Conservation (phyloP, 2,797 vertebrate species). For the Premnoplex brunnescens region DNA sequence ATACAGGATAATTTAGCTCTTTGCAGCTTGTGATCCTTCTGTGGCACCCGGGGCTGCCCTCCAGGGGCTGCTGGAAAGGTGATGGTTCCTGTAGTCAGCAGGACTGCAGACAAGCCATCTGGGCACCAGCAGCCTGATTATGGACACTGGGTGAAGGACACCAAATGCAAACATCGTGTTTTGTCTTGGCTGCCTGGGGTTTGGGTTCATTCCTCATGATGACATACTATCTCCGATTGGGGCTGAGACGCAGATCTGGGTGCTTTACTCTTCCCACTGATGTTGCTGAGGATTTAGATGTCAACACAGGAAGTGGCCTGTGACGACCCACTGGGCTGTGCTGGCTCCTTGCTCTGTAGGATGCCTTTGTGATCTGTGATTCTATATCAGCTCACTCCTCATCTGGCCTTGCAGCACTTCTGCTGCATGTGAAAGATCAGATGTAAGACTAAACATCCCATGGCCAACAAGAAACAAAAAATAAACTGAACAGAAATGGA, state of each 20-base stretch:
- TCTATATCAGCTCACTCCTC: not conserved
- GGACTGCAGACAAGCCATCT: not conserved
- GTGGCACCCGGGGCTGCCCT: not conserved
- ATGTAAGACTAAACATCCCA: not conserved
- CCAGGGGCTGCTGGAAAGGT: not conserved
- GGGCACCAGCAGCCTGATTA: not conserved
- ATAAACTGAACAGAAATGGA: not conserved
- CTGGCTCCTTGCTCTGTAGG: not conserved
- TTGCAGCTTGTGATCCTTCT: not conserved
- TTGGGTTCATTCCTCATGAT: not conserved
- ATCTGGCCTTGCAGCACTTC: rapidly evolving
- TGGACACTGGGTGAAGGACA: not conserved
- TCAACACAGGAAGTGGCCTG: not conserved
- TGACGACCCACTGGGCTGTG: not conserved
- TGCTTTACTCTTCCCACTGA: not conserved
- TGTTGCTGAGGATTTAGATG: not conserved
- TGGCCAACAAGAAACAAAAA: not conserved
- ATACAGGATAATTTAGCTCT: not conserved
- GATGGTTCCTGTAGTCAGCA: not conserved
- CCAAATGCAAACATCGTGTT: not conserved
- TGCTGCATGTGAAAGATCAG: not conserved
- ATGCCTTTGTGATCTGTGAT: not conserved
- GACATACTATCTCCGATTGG: not conserved
- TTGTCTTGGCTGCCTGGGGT: not conserved
- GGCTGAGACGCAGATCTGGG: not conserved